A percentile compares a stretch with the other conserved stretches of the same genome.
These are phyloP conservation scores for Leptura quadrifasciata DNA, from an alignment of 2,888 invertebrate species.

Conservation along the genomic window DNA sequence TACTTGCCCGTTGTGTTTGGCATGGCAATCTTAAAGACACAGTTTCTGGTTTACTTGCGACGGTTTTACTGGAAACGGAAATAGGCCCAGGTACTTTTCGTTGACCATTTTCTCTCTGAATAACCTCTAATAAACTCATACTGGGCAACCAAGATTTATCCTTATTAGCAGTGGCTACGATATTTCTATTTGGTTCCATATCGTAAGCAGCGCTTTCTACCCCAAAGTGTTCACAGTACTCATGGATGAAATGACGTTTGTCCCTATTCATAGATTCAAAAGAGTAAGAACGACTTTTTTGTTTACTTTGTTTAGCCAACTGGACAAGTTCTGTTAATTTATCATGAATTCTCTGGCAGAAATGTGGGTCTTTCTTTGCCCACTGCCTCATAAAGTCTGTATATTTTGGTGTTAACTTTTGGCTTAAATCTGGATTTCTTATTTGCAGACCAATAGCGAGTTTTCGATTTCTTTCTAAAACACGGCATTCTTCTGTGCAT, in stretches of 20 bases:
- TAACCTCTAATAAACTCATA: slow-evolving; percentile 87
- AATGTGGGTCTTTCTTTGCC: slow-evolving; percentile 86
- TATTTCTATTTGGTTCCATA: slow-evolving; percentile 95
- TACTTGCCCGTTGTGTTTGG: slow-evolving; percentile 56
- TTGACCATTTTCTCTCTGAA: slow-evolving; percentile 87
- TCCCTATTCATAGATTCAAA: slow-evolving; percentile 96
- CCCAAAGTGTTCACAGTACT: slow-evolving; percentile 95
- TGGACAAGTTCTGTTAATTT: slow-evolving; percentile 90
- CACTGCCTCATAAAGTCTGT: slow-evolving; percentile 89
- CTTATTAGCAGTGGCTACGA: slow-evolving; percentile 88
- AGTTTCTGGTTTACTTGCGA: slow-evolving; percentile 63
- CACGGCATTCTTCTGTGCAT: slow-evolving; percentile 94
- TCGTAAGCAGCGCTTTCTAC: slow-evolving; percentile 96
- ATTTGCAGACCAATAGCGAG: slow-evolving; percentile 94
- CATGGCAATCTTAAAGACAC: slow-evolving; percentile 65
- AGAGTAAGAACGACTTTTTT: slow-evolving; percentile 79
- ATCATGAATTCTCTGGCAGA: slow-evolving; percentile 90
- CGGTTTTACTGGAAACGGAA: slow-evolving; percentile 68
- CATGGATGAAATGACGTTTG: slow-evolving; percentile 94
- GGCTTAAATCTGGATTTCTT: slow-evolving; percentile 89
- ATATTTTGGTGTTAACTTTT: slow-evolving; percentile 89
- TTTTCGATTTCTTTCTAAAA: slow-evolving; percentile 90
- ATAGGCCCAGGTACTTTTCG: slow-evolving; percentile 86
- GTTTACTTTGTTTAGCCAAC: slow-evolving; percentile 86
- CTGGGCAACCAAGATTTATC: slow-evolving; percentile 91